Base-by-base conservation (phyloP, 2,888 invertebrate species). In the Cyaniris semiargus region DNA sequence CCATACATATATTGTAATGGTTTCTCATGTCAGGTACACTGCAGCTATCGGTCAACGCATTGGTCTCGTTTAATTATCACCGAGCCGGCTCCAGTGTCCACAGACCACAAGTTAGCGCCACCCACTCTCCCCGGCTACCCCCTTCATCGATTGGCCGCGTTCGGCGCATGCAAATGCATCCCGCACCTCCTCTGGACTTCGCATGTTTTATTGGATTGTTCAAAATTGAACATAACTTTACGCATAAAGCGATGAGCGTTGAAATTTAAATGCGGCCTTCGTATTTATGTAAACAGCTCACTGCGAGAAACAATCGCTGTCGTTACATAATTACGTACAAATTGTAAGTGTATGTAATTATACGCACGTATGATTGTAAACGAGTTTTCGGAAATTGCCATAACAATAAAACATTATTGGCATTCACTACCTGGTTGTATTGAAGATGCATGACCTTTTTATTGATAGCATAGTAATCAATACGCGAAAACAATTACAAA, bases 81-180 rank as follows among this genome's bases (percentile, higher is more conserved):
- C 79, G 78, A 79, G 66, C 80, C 77, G 76, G 79, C 78, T 79
- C 79, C 78, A 76, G 70, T 78, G 77, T 79, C 76, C 70, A 60
- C 76, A 27, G 66, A 66, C 78, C 77, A 76, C 78, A 78, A 70
- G 78, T 21, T 60, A 23, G 3, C 27, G 15, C 27, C 66, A 10
- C 66, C 27, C 27, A 13, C 60, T 60, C 27, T 66, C 27, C 60
- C 27, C 27, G 13, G 27, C 74, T 6, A 15, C 76, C 78, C 79
- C 79, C 70, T 72, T 79, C 81, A 81, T 80, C 81, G 80, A 81
- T 81, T 81, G 86, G 83, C 80, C 80, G 83, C 83, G 80, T 85
- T 84, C 83, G 83, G 83, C 84, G 87, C 86, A 89, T 90, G 88
- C 88, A 90, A 90, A 90, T 90, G 89, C 86, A 89, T 86, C 86